phyloP scores from a whole-genome alignment of 2,113 vertebrate species.

The Protomyctophum bolini region DNA sequence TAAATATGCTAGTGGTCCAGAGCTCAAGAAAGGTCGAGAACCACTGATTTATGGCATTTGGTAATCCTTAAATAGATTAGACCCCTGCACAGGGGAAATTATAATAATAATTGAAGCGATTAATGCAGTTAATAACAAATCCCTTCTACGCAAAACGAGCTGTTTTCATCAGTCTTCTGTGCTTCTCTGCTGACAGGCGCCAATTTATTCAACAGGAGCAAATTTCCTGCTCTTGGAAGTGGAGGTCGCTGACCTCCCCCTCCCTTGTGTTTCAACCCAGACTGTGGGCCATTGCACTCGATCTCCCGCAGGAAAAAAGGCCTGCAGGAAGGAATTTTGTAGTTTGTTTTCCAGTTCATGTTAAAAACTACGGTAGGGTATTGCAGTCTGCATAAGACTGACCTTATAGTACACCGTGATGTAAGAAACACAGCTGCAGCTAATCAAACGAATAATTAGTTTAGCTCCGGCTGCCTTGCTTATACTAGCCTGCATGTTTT shows the following conservation, averaged over 20 bases:
- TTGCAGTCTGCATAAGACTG: no score
- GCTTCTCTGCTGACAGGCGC: not conserved
- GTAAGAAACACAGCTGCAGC: no score
- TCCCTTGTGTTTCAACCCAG: not conserved
- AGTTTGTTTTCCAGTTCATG: no score
- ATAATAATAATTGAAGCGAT: constrained; percentile 12
- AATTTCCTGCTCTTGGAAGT: constrained; percentile 44
- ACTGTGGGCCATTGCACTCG: not conserved
- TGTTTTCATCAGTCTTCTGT: constrained; percentile 14
- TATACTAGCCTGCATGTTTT: no score
- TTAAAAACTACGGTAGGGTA: no score
- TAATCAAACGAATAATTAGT: no score
- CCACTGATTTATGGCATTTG: no score
- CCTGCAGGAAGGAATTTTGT: no score
- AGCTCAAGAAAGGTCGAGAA: no score
- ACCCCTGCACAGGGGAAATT: constrained; percentile 3
- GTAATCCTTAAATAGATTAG: not conserved
- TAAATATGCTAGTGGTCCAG: no score
- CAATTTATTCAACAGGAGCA: constrained; percentile 41
- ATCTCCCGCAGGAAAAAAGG: not conserved
- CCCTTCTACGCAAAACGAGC: constrained; percentile 8
- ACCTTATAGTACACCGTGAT: no score
- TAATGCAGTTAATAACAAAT: constrained; percentile 24
- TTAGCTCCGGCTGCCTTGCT: no score
- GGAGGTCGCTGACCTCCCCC: constrained; percentile 17